Evolutionary conservation across 2,888 invertebrate species (phyloP).

Genomic region (Carpatolechia fugitivella): DNA sequence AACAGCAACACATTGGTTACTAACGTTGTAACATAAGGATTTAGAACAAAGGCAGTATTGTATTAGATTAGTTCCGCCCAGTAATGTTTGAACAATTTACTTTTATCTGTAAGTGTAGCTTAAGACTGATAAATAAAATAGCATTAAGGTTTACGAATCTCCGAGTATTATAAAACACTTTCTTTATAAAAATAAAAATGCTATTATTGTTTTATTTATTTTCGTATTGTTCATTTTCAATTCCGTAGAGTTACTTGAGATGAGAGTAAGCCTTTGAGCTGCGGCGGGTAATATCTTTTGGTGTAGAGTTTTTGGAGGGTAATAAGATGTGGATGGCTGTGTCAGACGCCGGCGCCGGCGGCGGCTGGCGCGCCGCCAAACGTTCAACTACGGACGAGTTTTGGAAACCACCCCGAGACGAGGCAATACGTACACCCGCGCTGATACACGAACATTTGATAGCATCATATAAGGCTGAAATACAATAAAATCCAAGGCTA

Average conservation of each 20-base stretch:
- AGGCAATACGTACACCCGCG: constrained; percentile 24
- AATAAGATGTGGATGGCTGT: constrained; percentile 43
- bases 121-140: constrained; percentile 48
- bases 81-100: not conserved
- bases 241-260: not conserved
- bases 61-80: constrained; percentile 3
- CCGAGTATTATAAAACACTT: constrained; percentile 34
- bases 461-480: constrained; percentile 1
- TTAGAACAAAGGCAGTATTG: constrained; percentile 3
- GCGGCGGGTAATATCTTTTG: constrained; percentile 28
- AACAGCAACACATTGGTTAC: not conserved
- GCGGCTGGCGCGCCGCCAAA: constrained; percentile 54
- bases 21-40: not conserved
- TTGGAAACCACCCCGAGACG: constrained; percentile 29
- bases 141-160: constrained; percentile 38
- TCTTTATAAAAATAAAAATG: constrained; percentile 14
- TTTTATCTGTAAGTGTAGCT: constrained; percentile 9
- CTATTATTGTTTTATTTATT: constrained; percentile 14
- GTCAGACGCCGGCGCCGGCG: constrained; percentile 38
- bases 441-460: constrained; percentile 14
- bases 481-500: constrained; percentile 7
- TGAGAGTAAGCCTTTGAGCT: constrained; percentile 24
- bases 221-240: not conserved
- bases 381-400: constrained; percentile 50
- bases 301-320: constrained; percentile 38